phyloP scores from a whole-genome alignment of 2,888 invertebrate species.

The Venustoraphidia nigricollis region DNA sequence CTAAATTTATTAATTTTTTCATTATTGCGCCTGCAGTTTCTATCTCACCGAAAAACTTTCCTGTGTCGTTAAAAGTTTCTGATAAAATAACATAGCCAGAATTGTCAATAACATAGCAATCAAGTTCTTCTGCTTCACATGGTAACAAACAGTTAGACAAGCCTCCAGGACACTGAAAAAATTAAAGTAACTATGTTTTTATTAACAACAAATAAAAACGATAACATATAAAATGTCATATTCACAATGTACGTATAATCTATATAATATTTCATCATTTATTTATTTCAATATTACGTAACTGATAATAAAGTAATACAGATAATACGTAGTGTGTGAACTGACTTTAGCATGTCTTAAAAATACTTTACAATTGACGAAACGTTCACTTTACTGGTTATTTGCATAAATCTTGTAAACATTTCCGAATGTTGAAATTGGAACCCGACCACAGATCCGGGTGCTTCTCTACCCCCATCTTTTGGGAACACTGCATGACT shows the following conservation, averaged over 20 bases:
- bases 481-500: slow-evolving; percentile 73
- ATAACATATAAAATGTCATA: too few species aligned
- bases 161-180: too few species aligned
- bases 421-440: slow-evolving; percentile 63
- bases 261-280: too few species aligned
- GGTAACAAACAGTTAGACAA: slow-evolving; percentile 28
- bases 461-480: slow-evolving; percentile 59
- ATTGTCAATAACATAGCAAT: slow-evolving; percentile 83
- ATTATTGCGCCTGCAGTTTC: slow-evolving; percentile 51
- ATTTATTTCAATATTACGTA: too few species aligned
- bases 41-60: slow-evolving; percentile 74
- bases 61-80: slow-evolving; percentile 48
- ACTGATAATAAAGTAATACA: background rate
- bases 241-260: too few species aligned
- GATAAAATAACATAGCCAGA: slow-evolving; percentile 78
- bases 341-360: too few species aligned
- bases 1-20: slow-evolving; percentile 52
- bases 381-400: slow-evolving; percentile 37
- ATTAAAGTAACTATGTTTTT: too few species aligned
- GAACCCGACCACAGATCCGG: slow-evolving; percentile 79
- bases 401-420: slow-evolving; percentile 50
- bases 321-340: too few species aligned
- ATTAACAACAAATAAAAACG: too few species aligned
- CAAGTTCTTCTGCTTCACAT: slow-evolving; percentile 44
- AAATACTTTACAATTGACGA: too few species aligned